A percentile compares a stretch with the other conserved stretches of the same genome.
Evolutionary conservation across 1,140 invertebrate species (phyloP).

Genomic region (Penaeus vannamei): DNA sequence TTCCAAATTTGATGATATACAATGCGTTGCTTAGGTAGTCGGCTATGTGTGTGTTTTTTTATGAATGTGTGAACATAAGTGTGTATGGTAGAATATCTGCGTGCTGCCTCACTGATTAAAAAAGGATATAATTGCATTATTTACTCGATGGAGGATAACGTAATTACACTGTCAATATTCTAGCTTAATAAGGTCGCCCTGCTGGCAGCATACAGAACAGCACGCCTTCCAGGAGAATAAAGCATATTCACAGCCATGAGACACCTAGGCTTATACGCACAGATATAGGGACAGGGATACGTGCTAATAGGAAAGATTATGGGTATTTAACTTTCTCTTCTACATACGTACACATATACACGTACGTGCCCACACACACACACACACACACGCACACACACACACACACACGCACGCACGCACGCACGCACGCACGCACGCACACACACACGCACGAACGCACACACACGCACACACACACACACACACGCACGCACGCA

Average conservation of each 20-base stretch:
- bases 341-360: constrained; percentile 21
- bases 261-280: not conserved
- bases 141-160: no score
- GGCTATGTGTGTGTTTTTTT: not conserved
- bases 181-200: no score
- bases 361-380: not conserved
- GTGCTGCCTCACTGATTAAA: not conserved
- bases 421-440: constrained; percentile 5
- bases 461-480: constrained; percentile 13
- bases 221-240: no score
- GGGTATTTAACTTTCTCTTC: not conserved
- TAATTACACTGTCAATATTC: no score
- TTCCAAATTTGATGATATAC: no score
- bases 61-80: not conserved
- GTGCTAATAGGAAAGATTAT: not conserved
- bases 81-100: not conserved
- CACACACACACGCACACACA: constrained; percentile 29
- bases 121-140: not conserved
- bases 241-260: not conserved
- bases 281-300: constrained; percentile 17
- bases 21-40: no score
- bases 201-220: no score
- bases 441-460: not conserved
- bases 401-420: constrained; percentile 20
- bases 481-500: constrained; percentile 18